phyloP scores from a whole-genome alignment of 2,113 vertebrate genomes.

The Pomatorhinus ruficollis region DNA sequence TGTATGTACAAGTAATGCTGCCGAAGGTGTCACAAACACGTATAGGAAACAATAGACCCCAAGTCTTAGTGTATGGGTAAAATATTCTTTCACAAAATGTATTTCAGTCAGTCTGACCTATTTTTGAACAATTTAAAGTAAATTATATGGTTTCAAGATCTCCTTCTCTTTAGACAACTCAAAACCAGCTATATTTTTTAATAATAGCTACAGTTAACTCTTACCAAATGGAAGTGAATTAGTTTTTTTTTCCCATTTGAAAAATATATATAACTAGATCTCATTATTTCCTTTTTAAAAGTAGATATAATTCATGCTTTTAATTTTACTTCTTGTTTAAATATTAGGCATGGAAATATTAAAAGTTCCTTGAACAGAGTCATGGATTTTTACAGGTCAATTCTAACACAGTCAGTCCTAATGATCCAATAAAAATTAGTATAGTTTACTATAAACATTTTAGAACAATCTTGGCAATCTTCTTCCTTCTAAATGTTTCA shows the following conservation, averaged over 20 bases:
- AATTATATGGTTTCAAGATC: not conserved
- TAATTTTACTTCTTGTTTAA: not conserved
- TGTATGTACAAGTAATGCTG: not conserved
- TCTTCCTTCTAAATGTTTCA: not conserved
- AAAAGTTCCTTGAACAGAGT: not conserved
- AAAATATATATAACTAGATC: not conserved
- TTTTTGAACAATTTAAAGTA: not conserved
- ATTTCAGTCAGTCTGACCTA: not conserved
- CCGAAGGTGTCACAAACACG: not conserved
- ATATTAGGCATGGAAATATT: not conserved
- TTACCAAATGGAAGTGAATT: not conserved
- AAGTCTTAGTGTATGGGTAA: not conserved
- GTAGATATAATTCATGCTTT: not conserved
- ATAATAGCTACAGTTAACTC: not conserved
- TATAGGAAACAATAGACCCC: not conserved
- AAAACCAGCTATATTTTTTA: not conserved
- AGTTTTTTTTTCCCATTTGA: not conserved
- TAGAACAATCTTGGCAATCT: not conserved
- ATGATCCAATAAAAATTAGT: not conserved
- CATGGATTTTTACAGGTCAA: not conserved
- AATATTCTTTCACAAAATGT: constrained; percentile 20
- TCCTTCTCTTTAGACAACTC: not conserved
- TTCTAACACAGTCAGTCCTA: not conserved
- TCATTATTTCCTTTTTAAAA: not conserved
- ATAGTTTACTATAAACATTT: not conserved